Evolutionary conservation across 2,113 vertebrate species (phyloP).

Genomic region (Corythornis madagascariensis): DNA sequence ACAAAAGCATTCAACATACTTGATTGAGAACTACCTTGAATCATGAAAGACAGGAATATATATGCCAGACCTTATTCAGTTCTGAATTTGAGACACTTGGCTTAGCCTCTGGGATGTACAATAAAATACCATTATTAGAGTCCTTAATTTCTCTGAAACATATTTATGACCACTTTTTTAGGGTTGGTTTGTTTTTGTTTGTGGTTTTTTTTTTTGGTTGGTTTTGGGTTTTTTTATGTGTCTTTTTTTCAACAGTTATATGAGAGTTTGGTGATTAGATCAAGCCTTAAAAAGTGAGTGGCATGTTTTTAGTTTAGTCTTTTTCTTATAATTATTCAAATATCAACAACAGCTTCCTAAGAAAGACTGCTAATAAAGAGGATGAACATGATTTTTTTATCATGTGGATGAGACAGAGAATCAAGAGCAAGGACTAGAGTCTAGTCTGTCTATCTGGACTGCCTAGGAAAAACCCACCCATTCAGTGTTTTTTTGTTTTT

Average conservation of each 20-base stretch:
- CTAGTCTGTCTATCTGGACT: background rate
- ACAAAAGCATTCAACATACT: background rate
- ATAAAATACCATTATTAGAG: background rate
- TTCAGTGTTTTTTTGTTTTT: background rate
- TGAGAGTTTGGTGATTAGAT: background rate
- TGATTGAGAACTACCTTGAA: background rate
- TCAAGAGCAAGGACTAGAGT: background rate
- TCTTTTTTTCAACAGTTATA: background rate
- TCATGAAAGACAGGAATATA: background rate
- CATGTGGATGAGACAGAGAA: background rate
- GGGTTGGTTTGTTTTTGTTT: no score
- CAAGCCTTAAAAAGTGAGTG: background rate
- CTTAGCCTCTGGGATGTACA: background rate
- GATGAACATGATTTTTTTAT: fast-evolving
- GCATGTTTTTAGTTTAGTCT: background rate
- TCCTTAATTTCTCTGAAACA: background rate
- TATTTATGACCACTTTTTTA: no score
- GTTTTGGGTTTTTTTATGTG: no score
- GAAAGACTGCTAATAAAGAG: fast-evolving
- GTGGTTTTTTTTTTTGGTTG: no score
- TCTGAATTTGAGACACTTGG: background rate
- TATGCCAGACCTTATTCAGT: background rate
- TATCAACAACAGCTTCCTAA: background rate
- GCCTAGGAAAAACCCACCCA: background rate
- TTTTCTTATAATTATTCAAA: background rate